phyloP scores from a whole-genome alignment of 2,797 vertebrate genomes.

The Thamnophis elegans region DNA sequence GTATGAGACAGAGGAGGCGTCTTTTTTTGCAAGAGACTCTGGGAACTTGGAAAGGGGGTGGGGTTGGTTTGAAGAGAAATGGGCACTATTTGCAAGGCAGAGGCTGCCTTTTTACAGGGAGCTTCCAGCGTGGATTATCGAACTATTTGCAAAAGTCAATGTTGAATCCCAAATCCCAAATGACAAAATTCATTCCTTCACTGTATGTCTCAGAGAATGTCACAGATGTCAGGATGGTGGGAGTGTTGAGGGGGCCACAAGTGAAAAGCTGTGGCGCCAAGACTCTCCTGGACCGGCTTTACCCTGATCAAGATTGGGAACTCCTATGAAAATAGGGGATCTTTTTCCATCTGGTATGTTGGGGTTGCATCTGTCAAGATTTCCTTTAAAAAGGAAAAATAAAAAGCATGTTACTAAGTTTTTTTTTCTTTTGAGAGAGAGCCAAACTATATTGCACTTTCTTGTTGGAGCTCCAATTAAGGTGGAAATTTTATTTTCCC shows the following conservation, averaged over 20 bases:
- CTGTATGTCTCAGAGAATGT: not conserved
- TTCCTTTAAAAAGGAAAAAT: not conserved
- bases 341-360: not conserved
- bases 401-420: not conserved
- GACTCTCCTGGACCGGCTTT: not conserved
- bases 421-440: not conserved
- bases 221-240: not conserved
- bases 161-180: conserved; percentile 5
- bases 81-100: not conserved
- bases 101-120: not conserved
- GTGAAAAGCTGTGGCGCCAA: not conserved
- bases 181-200: conserved; percentile 18
- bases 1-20: not conserved
- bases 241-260: not conserved
- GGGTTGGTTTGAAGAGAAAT: not conserved
- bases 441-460: not conserved
- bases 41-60: not conserved
- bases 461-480: not conserved
- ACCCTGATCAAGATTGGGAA: not conserved
- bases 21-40: not conserved
- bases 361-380: not conserved
- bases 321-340: too few relatives aligned
- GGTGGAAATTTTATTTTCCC: not conserved
- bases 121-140: not conserved
- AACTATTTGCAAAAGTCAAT: conserved; percentile 15